Percentiles rank a stretch among this genome's conserved stretches.
Evolutionary conservation across 2,888 invertebrate species (phyloP).

Genomic region (Phanerotoma sp.): DNA sequence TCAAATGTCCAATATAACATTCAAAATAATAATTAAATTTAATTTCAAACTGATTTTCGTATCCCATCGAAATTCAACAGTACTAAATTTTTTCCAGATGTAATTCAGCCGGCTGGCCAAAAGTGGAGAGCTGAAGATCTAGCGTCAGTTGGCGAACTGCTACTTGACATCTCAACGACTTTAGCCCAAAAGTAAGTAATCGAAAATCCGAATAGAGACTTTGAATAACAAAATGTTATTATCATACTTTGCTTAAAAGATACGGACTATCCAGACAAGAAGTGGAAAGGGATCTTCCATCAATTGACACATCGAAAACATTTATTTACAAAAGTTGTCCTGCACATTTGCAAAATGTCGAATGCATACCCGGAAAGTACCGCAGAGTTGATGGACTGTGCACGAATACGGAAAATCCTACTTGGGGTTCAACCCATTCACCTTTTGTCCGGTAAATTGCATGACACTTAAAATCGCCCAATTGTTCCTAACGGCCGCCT

Average conservation of each 20-base stretch:
- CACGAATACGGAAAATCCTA: conserved; percentile 84
- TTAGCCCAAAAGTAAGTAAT: conserved; percentile 77
- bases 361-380: conserved; percentile 87
- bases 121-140: conserved; percentile 80
- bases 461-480: not conserved
- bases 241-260: conserved; percentile 56
- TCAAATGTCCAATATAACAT: too few species aligned
- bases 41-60: too few species aligned
- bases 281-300: conserved; percentile 82
- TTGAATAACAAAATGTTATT: not conserved
- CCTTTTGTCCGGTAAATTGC: conserved; percentile 75
- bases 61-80: too few species aligned
- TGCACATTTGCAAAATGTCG: conserved; percentile 82
- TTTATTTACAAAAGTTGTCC: conserved; percentile 85
- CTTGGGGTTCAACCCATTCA: conserved; percentile 84
- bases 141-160: conserved; percentile 82
- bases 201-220: not conserved
- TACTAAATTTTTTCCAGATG: conserved; percentile 65
- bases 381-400: conserved; percentile 84
- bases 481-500: not conserved
- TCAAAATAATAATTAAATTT: too few species aligned
- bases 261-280: conserved; percentile 84
- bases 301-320: conserved; percentile 86
- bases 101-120: conserved; percentile 76
- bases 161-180: conserved; percentile 82